A percentile compares a stretch with the other conserved stretches of the same genome.
Evolutionary conservation across 2,113 vertebrate species (phyloP).

Genomic region (Prionailurus viverrinus): DNA sequence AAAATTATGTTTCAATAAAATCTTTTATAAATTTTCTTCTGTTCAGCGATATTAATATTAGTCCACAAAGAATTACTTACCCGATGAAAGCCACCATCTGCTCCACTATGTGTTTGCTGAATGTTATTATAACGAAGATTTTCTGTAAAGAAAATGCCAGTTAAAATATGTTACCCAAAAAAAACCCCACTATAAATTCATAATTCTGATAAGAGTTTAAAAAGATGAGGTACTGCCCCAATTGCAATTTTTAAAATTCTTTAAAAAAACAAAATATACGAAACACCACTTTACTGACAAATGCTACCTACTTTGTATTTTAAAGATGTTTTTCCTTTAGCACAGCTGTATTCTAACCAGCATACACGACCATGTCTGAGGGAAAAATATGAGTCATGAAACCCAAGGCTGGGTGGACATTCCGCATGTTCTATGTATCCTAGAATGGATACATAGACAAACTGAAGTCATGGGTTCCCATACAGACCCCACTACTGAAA

Average conservation of each 20-base stretch:
- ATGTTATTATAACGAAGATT: constrained; percentile 96
- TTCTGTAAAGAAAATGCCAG: constrained; percentile 91
- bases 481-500: neutral
- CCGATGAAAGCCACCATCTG: constrained; percentile 97
- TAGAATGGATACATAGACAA: neutral
- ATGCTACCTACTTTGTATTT: constrained; percentile 39
- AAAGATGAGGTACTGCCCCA: neutral
- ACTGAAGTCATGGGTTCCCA: neutral
- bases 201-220: constrained; percentile 39
- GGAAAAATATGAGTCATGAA: constrained; percentile 67
- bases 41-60: constrained; percentile 65
- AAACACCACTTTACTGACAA: neutral
- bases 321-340: constrained; percentile 52
- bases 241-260: neutral
- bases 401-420: constrained; percentile 30
- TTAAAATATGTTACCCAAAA: constrained; percentile 74
- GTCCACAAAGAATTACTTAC: constrained; percentile 91
- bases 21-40: constrained; percentile 54
- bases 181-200: neutral
- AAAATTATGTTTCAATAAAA: constrained; percentile 44
- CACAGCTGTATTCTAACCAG: constrained; percentile 34
- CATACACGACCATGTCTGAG: constrained; percentile 48
- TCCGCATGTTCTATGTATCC: constrained; percentile 21
- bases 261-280: neutral
- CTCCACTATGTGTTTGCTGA: constrained; percentile 96